These are phyloP conservation scores for Lasioglossum villosulum DNA, from an alignment of 2,888 invertebrate genomes.

Conservation along the genomic window DNA sequence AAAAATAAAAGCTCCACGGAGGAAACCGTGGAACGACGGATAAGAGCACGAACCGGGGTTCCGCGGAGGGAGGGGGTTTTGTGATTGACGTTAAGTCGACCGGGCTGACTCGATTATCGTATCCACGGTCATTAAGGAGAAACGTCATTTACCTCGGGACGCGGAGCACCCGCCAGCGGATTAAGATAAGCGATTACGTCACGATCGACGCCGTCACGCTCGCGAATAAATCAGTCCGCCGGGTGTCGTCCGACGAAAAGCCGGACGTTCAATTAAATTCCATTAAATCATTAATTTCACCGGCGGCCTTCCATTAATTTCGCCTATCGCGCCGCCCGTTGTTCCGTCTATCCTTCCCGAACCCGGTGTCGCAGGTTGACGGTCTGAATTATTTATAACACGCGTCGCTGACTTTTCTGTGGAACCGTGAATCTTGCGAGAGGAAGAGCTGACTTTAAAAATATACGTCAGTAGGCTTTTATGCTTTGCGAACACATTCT, in stretches of 20 bases:
- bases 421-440: neutral
- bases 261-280: slow-evolving; percentile 62
- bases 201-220: slow-evolving; percentile 50
- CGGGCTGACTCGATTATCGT: slow-evolving; percentile 77
- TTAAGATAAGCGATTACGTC: slow-evolving; percentile 73
- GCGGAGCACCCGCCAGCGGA: slow-evolving; percentile 57
- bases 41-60: neutral
- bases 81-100: slow-evolving; percentile 78
- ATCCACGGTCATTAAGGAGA: slow-evolving; percentile 75
- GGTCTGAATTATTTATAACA: slow-evolving; percentile 18
- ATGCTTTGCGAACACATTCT: neutral
- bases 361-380: neutral
- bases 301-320: slow-evolving; percentile 50
- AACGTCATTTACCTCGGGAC: slow-evolving; percentile 58
- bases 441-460: neutral
- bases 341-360: neutral
- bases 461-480: neutral
- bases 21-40: slow-evolving; percentile 41
- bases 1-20: slow-evolving; percentile 63
- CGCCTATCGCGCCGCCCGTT: neutral
- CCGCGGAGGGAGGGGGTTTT: slow-evolving; percentile 32
- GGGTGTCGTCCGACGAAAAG: slow-evolving; percentile 49
- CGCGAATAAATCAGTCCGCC: slow-evolving; percentile 62
- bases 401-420: neutral
- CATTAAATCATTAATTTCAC: slow-evolving; percentile 64